Percentiles rank a stretch among this genome's conserved stretches.
Conservation (phyloP, 2,113 vertebrate species). For the Spheniscus mendiculus region DNA sequence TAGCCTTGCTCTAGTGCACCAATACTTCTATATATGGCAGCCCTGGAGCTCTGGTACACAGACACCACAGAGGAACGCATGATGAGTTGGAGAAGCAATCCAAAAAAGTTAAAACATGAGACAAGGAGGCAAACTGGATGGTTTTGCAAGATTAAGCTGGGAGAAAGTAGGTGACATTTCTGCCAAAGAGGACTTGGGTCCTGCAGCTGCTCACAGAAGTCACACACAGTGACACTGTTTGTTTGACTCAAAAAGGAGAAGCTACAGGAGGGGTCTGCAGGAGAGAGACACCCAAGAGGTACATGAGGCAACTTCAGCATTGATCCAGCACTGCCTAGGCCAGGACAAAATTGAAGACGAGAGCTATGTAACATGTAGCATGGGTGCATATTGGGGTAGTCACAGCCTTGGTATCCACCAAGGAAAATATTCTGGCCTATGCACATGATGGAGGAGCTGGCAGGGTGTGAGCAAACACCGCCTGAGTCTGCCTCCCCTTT, state of each 20-base stretch:
- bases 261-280: background rate
- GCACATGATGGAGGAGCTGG: rapidly evolving
- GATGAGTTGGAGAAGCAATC: background rate
- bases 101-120: background rate
- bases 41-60: background rate
- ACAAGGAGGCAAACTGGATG: background rate
- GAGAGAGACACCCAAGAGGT: background rate
- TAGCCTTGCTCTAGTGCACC: background rate
- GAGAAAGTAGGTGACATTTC: background rate
- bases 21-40: conserved; percentile 31
- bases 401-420: background rate
- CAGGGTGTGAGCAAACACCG: background rate
- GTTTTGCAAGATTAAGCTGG: background rate
- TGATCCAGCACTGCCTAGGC: background rate
- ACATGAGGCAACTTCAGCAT: background rate
- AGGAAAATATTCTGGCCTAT: background rate
- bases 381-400: rapidly evolving
- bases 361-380: rapidly evolving
- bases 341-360: background rate
- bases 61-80: background rate
- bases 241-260: background rate
- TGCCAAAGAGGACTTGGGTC: background rate
- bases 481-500: background rate
- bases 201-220: background rate
- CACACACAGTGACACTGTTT: background rate